Evolutionary conservation across 2,797 vertebrate genomes (phyloP).

Genomic region (Percopsis omiscomaycus): DNA sequence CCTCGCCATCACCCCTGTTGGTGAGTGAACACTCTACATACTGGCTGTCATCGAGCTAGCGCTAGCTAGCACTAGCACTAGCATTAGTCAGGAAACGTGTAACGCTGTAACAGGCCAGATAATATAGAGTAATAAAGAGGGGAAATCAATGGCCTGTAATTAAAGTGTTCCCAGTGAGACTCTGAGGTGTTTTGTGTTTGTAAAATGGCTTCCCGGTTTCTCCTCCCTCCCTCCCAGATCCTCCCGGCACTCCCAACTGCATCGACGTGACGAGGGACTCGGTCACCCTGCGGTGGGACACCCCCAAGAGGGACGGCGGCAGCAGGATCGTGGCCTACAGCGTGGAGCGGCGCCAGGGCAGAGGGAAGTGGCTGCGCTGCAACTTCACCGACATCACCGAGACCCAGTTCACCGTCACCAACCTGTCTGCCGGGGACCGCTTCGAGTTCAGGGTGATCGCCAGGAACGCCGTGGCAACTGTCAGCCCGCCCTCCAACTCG

Average conservation of each 20-base stretch:
- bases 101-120: too few relatives aligned
- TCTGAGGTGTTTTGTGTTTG: too few relatives aligned
- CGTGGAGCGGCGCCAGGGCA: constrained; percentile 93
- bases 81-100: too few relatives aligned
- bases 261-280: constrained; percentile 97
- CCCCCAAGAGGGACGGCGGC: constrained; percentile 91
- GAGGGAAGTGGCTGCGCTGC: constrained; percentile 91
- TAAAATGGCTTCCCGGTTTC: not conserved
- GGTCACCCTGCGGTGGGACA: constrained; percentile 92
- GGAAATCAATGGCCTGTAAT: too few relatives aligned
- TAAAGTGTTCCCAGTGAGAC: too few relatives aligned
- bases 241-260: constrained; percentile 93
- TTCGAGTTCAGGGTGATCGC: constrained; percentile 96
- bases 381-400: constrained; percentile 95
- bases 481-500: constrained; percentile 97
- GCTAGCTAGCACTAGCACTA: too few relatives aligned
- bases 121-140: too few relatives aligned
- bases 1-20: constrained; percentile 94
- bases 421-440: constrained; percentile 90
- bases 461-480: constrained; percentile 94
- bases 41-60: not conserved
- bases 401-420: constrained; percentile 92
- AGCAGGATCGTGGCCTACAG: constrained; percentile 96
- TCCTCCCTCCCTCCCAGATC: constrained; percentile 76
- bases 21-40: constrained; percentile 77